phyloP scores from a whole-genome alignment of 2,888 invertebrate species.

The Celastrina argiolus region DNA sequence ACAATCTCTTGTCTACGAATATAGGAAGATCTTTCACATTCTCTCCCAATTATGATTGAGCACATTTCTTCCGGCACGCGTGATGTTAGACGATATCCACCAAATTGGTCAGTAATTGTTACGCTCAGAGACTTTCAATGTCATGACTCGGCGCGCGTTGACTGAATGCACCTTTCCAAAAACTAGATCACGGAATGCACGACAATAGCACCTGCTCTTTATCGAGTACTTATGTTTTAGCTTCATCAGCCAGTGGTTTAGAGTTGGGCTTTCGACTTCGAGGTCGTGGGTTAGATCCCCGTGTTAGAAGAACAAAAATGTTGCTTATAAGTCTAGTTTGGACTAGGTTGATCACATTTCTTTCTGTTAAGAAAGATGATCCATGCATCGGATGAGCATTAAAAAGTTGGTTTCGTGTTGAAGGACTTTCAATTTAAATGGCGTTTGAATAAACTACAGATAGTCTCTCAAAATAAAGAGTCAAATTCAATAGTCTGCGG shows the following conservation, averaged over 20 bases:
- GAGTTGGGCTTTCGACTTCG: too few species aligned
- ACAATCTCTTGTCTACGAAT: neutral
- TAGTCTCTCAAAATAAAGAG: neutral
- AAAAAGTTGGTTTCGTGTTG: too few species aligned
- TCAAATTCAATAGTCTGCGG: neutral
- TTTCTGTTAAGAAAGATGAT: too few species aligned
- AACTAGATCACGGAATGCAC: slow-evolving; percentile 19
- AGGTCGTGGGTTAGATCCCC: too few species aligned
- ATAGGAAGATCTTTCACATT: neutral
- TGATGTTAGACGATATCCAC: neutral
- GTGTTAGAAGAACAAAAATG: too few species aligned
- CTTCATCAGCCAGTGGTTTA: too few species aligned
- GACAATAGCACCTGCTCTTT: neutral
- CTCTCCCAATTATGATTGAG: neutral
- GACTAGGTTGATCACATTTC: too few species aligned
- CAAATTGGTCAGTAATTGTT: slow-evolving; percentile 11
- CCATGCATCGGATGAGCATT: too few species aligned
- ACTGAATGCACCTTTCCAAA: slow-evolving; percentile 24
- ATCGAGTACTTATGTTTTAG: too few species aligned
- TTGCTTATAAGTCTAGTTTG: too few species aligned
- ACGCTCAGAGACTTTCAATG: slow-evolving; percentile 23
- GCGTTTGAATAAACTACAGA: too few species aligned
- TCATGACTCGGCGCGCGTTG: slow-evolving; percentile 26
- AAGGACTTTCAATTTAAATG: too few species aligned
- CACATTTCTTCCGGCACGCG: neutral